Conservation (phyloP, 2,888 invertebrate species). For the Leptura quadrifasciata region DNA sequence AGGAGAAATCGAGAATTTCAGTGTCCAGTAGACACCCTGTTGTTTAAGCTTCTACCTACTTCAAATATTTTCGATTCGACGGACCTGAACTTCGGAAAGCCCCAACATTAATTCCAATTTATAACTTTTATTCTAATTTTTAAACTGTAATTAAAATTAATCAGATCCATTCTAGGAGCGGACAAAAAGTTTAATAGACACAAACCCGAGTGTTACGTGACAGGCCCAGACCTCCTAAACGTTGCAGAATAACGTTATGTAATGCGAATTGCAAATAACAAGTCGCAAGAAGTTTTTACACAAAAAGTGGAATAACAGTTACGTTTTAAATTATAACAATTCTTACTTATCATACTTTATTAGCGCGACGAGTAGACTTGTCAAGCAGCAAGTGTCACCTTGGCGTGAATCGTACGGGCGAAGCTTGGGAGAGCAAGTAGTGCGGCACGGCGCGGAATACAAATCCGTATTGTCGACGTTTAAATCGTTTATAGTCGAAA, state of each 20-base stretch:
- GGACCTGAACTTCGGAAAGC: too few relatives aligned
- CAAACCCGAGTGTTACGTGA: neutral
- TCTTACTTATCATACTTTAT: constrained; percentile 6
- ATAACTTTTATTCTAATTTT: too few relatives aligned
- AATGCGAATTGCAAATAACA: constrained; percentile 23
- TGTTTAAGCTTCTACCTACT: too few relatives aligned
- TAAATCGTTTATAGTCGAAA: neutral
- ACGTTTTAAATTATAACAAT: constrained; percentile 26
- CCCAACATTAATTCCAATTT: too few relatives aligned
- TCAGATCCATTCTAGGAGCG: too few relatives aligned
- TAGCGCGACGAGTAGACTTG: neutral
- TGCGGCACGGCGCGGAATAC: neutral
- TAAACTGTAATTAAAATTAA: too few relatives aligned
- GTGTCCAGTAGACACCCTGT: too few relatives aligned
- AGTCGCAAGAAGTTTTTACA: constrained; percentile 5
- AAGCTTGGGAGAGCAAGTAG: constrained; percentile 20
- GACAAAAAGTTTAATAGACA: too few relatives aligned
- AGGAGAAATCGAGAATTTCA: too few relatives aligned
- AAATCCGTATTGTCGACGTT: constrained; percentile 3
- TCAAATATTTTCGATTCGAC: too few relatives aligned
- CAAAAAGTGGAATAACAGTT: constrained; percentile 31
- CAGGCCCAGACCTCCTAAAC: neutral
- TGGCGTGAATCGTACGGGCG: neutral
- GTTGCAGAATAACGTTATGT: constrained; percentile 31
- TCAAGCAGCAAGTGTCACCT: neutral